Evolutionary conservation across 2,888 invertebrate species (phyloP).

Genomic region (Xestia rhomboidea): DNA sequence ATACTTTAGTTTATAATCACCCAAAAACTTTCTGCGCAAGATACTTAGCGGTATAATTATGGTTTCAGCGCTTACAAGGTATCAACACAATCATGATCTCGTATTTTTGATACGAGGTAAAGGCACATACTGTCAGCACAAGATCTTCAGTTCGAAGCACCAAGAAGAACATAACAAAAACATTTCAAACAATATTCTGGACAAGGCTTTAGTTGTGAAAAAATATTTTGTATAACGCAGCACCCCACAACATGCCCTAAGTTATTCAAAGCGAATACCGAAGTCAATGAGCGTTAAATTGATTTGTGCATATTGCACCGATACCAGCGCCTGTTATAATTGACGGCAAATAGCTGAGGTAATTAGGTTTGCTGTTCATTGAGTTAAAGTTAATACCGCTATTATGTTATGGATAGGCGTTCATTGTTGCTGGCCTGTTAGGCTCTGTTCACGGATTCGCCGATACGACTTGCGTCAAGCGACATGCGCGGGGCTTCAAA

Average conservation of each 20-base stretch:
- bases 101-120: neutral
- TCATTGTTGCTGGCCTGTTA: neutral
- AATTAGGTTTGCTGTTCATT: constrained; percentile 57
- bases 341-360: constrained; percentile 59
- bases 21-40: too few species aligned
- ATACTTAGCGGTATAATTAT: neutral
- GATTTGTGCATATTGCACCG: constrained; percentile 57
- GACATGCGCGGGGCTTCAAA: neutral
- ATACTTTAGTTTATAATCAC: too few species aligned
- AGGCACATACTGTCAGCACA: neutral
- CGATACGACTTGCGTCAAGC: neutral
- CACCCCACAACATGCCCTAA: neutral
- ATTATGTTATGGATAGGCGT: constrained; percentile 9
- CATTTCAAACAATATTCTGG: neutral
- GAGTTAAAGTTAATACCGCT: constrained; percentile 42
- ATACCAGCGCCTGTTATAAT: constrained; percentile 49
- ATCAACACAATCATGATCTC: neutral
- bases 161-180: neutral
- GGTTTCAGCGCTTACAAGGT: neutral
- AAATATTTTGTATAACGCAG: neutral
- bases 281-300: constrained; percentile 58
- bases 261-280: constrained; percentile 44
- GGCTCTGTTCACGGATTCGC: neutral
- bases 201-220: neutral
- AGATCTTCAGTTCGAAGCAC: neutral